Evolutionary conservation across 2,797 vertebrate species (phyloP).

Genomic region (Rhincodon typus): DNA sequence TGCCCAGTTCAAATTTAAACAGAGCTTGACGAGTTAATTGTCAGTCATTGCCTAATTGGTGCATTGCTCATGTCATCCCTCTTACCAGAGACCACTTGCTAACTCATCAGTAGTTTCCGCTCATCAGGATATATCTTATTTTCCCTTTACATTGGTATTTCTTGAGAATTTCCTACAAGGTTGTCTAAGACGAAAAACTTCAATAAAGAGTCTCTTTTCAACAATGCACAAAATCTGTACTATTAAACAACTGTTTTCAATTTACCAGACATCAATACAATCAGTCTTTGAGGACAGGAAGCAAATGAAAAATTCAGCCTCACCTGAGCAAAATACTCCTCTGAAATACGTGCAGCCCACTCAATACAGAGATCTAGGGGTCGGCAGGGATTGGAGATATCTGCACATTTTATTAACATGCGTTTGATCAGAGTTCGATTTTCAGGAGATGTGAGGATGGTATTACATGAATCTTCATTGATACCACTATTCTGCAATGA

Average conservation of each 20-base stretch:
- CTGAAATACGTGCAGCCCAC: conserved; percentile 92
- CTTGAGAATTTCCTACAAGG: too few relatives aligned
- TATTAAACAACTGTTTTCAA: neutral
- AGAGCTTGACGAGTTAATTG: too few relatives aligned
- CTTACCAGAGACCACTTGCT: too few relatives aligned
- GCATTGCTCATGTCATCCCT: too few relatives aligned
- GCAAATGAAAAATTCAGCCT: conserved; percentile 20
- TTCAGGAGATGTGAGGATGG: conserved; percentile 74
- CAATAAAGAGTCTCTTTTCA: neutral
- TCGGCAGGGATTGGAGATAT: conserved; percentile 91
- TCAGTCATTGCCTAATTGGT: too few relatives aligned
- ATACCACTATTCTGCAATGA: conserved; percentile 53
- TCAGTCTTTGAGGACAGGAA: conserved; percentile 26
- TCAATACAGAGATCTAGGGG: conserved; percentile 82
- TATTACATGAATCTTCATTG: conserved; percentile 68
- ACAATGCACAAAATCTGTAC: neutral
- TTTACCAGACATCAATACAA: conserved; percentile 28
- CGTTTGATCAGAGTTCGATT: conserved; percentile 88
- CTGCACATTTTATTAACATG: conserved; percentile 94
- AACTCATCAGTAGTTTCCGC: too few relatives aligned
- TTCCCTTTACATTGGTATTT: too few relatives aligned
- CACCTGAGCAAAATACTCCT: conserved; percentile 97
- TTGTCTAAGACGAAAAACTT: too few relatives aligned
- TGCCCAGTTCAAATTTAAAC: too few relatives aligned
- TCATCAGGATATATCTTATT: too few relatives aligned